Evolutionary conservation across 2,113 vertebrate genomes (phyloP), one percentile per base, ranked within the genome.

Genomic region (Puffinus mauretanicus): DNA sequence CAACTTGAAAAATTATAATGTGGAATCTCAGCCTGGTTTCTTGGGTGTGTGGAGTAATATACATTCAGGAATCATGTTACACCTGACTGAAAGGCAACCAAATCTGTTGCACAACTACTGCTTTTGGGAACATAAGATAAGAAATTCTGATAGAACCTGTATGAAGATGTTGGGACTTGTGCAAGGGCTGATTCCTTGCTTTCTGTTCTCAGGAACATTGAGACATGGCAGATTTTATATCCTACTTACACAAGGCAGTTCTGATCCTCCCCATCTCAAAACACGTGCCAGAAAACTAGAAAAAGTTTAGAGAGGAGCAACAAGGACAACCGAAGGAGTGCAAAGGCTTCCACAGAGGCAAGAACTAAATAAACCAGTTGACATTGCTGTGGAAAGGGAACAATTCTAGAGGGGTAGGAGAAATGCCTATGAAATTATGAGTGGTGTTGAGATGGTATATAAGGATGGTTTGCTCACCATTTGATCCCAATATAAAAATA

Each of bases 11-110:
- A 95, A 79, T 82, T 78, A 40, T 40, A 44, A 71, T 44, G 61
- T 71, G 65, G 73, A 85, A 64, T 69, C 69, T 84, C 67, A 90
- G 47, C 61, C 71, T 90, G 70, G 65, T 82, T 96, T 94, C 87
- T 95, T 79, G 96, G 91, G 91, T 89, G 93, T 96, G 96, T 72
- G 66, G 70, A 85, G 73, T 69, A 87, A 92, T 80, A 79, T 18
- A 69, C 36, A 22, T 58, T 87, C 78, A 96, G 93, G 90, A 95
- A 91, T 96, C 96, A 93, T 1, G 1, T 95, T 96, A 90, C 79
- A 78, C 70, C 75, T 95, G 78, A 86, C 85, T 81, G 86, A 96
- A 86, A 92, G 42, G 85, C 58, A 88, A 96, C 62, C n/a, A 62
- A 80, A 94, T 94, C 81, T 96, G 58, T 96, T 96, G 54, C 90